Base-by-base conservation (phyloP, 35 echinoderm and acorn worm genomes). In the Strongylocentrotus purpuratus region DNA sequence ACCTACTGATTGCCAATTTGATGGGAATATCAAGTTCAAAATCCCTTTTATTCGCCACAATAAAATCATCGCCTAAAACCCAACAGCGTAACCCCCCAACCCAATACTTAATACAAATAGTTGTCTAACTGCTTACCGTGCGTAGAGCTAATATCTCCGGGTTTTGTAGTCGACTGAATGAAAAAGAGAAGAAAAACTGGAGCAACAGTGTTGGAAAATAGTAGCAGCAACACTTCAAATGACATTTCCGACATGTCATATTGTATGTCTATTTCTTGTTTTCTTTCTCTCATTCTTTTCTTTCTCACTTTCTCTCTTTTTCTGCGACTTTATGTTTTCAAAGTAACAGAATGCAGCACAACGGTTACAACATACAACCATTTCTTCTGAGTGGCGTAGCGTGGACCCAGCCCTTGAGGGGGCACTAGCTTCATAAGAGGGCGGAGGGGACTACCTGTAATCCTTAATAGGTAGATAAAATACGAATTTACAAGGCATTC, bases 51-150 rank as follows among this genome's bases (percentile, higher is more conserved):
- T 78, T 78, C 65, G 22, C 25, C 65, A 78, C 65, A 78, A 78
- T 78, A 28, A 78, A 78, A 28, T 78, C 65, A 78, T n/a, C 65
- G 65, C 65, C 65, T 78, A 78, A 78, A 22, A 78, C 65, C 65
- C 65, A 22, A 6, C 22, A 78, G 65, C 65, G 65, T 78, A 78
- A 78, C 65, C 20, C 65, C 65, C 65, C 25, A 22, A n/a, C 65
- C 65, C 65, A 78, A 78, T 78, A 78, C 65, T 78, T 28, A 28
- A 78, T 78, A 78, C 65, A 78, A 78, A 78, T 78, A 78, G 65
- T 78, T 78, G 65, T 78, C 65, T 78, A 78, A 78, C 65, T 78
- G 28, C 65, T 78, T 78, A 78, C 65, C 28, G 65, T n/a, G 65
- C 65, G 65, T 18, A 78, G 65, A 22, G 22, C 65, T 78, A 78